phyloP scores from a whole-genome alignment of 2,113 vertebrate genomes.

The Phalacrocorax pelagicus region DNA sequence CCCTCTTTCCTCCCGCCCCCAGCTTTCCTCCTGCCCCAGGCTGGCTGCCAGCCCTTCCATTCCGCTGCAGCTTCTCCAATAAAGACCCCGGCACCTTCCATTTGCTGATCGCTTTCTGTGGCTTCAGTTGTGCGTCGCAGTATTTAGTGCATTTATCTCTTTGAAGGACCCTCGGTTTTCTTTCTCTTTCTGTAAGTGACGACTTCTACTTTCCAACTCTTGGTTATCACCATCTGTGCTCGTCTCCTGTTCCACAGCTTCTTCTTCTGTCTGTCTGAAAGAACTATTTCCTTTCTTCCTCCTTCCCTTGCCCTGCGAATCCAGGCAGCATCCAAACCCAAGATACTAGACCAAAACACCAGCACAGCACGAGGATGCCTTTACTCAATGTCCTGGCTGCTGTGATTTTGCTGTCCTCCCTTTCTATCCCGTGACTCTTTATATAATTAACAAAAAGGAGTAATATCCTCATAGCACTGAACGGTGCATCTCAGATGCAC shows the following conservation, averaged over 20 bases:
- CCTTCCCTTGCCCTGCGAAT: not conserved
- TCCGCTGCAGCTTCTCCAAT: not conserved
- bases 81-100: not conserved
- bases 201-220: not conserved
- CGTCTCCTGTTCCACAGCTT: not conserved
- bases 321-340: not conserved
- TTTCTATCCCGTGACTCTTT: not conserved
- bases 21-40: not conserved
- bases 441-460: not conserved
- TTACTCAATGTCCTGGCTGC: not conserved
- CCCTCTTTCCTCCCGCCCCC: not conserved
- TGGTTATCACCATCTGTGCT: not conserved
- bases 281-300: not conserved
- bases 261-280: not conserved
- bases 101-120: not conserved
- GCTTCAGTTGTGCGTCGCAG: not conserved
- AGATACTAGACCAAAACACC: not conserved
- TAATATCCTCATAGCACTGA: no score
- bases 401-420: not conserved
- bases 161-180: not conserved
- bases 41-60: not conserved
- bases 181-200: not conserved
- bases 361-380: not conserved
- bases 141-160: not conserved
- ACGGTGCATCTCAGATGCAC: no score